Percentiles rank a stretch among this genome's conserved stretches.
Evolutionary conservation across 2,888 invertebrate genomes (phyloP).

Genomic region (Crematogaster levior): DNA sequence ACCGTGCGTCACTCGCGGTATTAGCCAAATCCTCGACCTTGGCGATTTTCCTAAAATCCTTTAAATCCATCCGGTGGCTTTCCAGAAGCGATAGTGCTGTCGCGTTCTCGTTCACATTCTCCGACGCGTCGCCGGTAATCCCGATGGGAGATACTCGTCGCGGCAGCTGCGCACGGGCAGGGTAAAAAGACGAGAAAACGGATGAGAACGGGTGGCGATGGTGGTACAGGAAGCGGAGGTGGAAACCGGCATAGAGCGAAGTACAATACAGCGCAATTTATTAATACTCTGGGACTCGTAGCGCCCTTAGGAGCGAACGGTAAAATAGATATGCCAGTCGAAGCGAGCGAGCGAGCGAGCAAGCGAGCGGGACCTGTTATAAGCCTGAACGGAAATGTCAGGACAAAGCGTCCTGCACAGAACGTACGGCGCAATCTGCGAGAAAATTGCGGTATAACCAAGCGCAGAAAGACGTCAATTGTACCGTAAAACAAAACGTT

Average conservation of each 20-base stretch:
- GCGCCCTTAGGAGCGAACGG: constrained; percentile 47
- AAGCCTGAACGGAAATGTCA: constrained; percentile 45
- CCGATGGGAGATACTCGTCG: constrained; percentile 53
- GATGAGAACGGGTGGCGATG: constrained; percentile 27
- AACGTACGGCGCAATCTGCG: constrained; percentile 39
- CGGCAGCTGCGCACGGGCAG: constrained; percentile 14
- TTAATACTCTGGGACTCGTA: constrained; percentile 54
- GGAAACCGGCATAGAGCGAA: constrained; percentile 21
- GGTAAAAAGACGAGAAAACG: constrained; percentile 36
- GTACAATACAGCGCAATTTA: constrained; percentile 47
- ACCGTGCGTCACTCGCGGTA: constrained; percentile 1
- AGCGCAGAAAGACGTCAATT: constrained; percentile 24
- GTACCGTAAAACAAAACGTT: constrained; percentile 35
- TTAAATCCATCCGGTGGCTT: constrained; percentile 41
- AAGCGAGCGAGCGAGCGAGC: constrained; percentile 11
- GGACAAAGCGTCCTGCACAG: constrained; percentile 26
- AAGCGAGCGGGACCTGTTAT: constrained; percentile 17
- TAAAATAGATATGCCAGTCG: constrained; percentile 46
- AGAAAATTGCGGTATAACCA: constrained; percentile 39
- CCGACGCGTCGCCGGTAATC: constrained; percentile 37
- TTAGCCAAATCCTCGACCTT: constrained; percentile 43
- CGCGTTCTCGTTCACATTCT: constrained; percentile 20
- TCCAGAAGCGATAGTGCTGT: constrained; percentile 26
- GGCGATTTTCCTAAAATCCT: constrained; percentile 25
- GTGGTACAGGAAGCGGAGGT: constrained; percentile 12